These are phyloP conservation scores for Eupristina koningsbergeri DNA, from an alignment of 1,140 invertebrate genomes.

Conservation along the genomic window DNA sequence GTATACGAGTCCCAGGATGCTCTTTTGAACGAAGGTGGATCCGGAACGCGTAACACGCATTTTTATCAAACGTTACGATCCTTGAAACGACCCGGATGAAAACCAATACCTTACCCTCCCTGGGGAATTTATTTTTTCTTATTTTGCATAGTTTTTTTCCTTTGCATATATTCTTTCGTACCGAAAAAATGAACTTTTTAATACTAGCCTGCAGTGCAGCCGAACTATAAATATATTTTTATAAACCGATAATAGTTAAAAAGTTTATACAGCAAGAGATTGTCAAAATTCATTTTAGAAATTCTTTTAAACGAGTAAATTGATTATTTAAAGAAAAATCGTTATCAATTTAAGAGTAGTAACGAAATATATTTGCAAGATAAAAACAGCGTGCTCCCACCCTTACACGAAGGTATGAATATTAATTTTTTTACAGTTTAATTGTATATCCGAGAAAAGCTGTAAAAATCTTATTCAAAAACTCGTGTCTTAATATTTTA, in stretches of 20 bases:
- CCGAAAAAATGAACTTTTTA: background rate
- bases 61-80: slow-evolving; percentile 74
- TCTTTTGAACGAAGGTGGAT: slow-evolving; percentile 67
- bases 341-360: too few relatives aligned
- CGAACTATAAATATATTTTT: background rate
- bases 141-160: slow-evolving; percentile 46
- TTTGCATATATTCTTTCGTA: slow-evolving; percentile 9
- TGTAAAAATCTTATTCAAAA: too few relatives aligned
- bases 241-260: background rate
- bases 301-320: too few relatives aligned
- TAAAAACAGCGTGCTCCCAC: too few relatives aligned
- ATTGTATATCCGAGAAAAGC: too few relatives aligned
- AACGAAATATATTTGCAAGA: too few relatives aligned
- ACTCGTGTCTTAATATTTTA: too few relatives aligned
- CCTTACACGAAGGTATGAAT: too few relatives aligned
- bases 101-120: slow-evolving; percentile 72
- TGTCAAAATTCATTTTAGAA: too few relatives aligned
- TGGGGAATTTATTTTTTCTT: slow-evolving; percentile 63
- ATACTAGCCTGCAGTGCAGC: background rate
- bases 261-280: too few relatives aligned
- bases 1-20: slow-evolving; percentile 69
- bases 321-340: too few relatives aligned
- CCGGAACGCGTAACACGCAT: slow-evolving; percentile 72
- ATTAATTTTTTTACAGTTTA: too few relatives aligned
- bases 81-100: slow-evolving; percentile 71